Evolutionary conservation across 2,113 vertebrate species (phyloP).

Genomic region (Himantopus leucocephalus): DNA sequence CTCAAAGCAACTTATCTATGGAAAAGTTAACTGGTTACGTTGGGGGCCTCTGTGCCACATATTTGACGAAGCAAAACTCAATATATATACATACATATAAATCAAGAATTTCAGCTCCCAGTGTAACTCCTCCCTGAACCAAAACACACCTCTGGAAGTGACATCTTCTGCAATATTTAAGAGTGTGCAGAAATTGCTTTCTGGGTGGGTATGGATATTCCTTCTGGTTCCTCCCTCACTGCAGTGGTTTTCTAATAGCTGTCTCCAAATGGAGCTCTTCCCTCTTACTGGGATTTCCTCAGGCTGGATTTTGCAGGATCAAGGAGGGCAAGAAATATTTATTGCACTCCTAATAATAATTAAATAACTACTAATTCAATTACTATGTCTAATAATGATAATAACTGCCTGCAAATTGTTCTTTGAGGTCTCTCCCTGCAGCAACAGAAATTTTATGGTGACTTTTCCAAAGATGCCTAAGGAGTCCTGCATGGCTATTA

Average conservation of each 20-base stretch:
- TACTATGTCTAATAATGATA: not conserved
- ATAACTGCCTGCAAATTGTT: not conserved
- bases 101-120: not conserved
- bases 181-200: not conserved
- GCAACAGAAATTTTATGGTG: not conserved
- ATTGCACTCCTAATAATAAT: conserved; percentile 35
- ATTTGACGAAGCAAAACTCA: not conserved
- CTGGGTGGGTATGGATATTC: not conserved
- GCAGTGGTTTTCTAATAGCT: not conserved
- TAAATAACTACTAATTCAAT: conserved; percentile 35
- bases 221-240: not conserved
- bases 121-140: not conserved
- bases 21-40: not conserved
- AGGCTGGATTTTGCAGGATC: conserved; percentile 6
- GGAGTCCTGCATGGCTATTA: not conserved
- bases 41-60: not conserved
- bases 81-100: accelerated
- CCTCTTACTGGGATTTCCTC: not conserved
- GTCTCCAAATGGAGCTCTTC: not conserved
- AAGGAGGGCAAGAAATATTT: conserved; percentile 13
- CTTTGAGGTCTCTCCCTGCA: not conserved
- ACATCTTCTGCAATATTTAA: not conserved
- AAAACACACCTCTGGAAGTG: not conserved
- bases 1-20: not conserved
- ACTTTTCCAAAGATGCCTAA: not conserved